Evolutionary conservation across 2,888 invertebrate genomes (phyloP), one percentile per base, ranked within the genome.

Genomic region (Choreutis nemorana): DNA sequence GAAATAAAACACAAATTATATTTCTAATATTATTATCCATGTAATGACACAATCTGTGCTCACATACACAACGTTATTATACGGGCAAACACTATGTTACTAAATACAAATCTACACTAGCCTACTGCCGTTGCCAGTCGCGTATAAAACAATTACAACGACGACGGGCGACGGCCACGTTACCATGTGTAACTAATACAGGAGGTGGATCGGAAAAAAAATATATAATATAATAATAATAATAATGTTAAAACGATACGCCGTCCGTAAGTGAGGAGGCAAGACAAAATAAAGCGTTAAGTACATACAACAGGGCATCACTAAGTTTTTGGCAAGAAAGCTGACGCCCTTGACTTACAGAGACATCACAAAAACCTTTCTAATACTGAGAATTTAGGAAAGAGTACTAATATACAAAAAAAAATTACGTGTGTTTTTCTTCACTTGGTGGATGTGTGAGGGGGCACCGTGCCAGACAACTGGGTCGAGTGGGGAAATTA

Each of bases 1-100:
- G 64, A 77, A 75, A 75, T 75, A 75, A 77, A 75, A 77, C 73
- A 75, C 73, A 73, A 67, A 53, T 57, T 62, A 59, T 57, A 62
- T 45, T 73, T 72, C 73, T 75, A 75, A 65, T 63, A 61, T 68
- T n/a, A n/a, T n/a, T 72, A 70, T 64, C 61, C 60, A 71, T 77
- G 72, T 77, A 77, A 77, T 78, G 71, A 73, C 70, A 75, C 68
- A 27, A 55, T 50, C 61, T 68, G 73, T 73, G 77, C 75, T 66
- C 66, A 60, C 55, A 64, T 61, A 68, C 71, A 71, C 48, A 60
- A 48, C 50, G 36, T 42, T 44, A 50, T 46, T n/a, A 49, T 55
- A 65, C 72, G 71, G 62, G 71, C 71, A 64, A 65, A 60, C 55
- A 42, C 49, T 48, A 58, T 45, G 48, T 57, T 51, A 48, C 67